These are phyloP conservation scores for Ciconia boyciana DNA, from an alignment of 2,113 vertebrate genomes.

Conservation along the genomic window DNA sequence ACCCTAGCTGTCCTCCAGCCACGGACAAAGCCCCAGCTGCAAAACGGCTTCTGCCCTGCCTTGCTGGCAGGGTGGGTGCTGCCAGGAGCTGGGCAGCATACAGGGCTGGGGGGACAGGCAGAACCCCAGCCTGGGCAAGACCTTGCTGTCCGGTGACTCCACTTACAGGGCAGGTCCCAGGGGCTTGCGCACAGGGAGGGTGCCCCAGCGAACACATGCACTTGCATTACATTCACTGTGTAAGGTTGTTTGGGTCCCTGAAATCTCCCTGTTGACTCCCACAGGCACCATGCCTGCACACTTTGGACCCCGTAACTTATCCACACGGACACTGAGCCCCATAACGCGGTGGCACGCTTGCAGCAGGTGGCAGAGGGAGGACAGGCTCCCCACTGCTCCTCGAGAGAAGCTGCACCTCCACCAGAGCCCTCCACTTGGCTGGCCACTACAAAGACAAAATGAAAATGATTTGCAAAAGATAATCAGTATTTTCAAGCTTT, in stretches of 20 bases:
- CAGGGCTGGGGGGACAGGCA: neutral
- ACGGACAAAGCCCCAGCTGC: neutral
- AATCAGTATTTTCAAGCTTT: neutral
- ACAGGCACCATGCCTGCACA: rapidly evolving
- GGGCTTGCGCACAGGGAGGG: rapidly evolving
- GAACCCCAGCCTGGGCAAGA: neutral
- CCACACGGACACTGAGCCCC: neutral
- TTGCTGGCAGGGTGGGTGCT: neutral
- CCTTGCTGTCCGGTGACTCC: neutral
- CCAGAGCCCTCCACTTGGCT: neutral
- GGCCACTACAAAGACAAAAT: neutral
- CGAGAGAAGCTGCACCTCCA: neutral
- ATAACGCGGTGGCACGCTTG: neutral
- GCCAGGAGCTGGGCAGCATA: neutral
- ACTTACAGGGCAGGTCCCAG: neutral
- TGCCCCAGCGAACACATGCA: neutral
- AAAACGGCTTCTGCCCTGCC: neutral
- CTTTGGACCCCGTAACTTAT: too few species aligned
- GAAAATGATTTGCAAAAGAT: neutral
- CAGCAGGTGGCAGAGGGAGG: neutral
- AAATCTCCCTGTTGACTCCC: neutral
- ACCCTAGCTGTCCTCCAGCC: neutral
- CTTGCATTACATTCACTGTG: rapidly evolving
- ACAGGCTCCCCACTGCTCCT: neutral
- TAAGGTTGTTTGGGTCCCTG: neutral